These are phyloP conservation scores for Anastrepha ludens DNA, from an alignment of 1,140 invertebrate genomes.

Conservation along the genomic window DNA sequence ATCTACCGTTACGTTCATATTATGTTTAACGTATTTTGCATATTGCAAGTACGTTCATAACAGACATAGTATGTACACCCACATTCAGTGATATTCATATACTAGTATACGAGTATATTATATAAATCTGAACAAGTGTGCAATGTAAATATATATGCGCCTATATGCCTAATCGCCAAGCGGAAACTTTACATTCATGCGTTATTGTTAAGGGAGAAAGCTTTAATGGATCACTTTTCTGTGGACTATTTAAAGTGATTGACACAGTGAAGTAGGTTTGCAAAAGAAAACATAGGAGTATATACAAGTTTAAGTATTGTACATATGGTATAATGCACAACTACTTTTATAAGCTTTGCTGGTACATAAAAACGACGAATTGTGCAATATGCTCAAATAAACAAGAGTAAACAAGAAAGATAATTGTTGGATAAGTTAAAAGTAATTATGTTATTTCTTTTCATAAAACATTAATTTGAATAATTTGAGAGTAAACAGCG, in stretches of 20 bases:
- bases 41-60: neutral
- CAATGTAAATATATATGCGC: neutral
- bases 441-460: too few relatives aligned
- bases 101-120: too few relatives aligned
- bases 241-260: neutral
- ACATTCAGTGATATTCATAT: neutral
- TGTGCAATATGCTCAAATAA: too few relatives aligned
- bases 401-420: too few relatives aligned
- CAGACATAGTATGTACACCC: neutral
- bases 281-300: neutral
- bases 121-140: neutral
- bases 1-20: neutral
- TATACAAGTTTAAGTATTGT: too few relatives aligned
- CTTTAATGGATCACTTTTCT: slow-evolving; percentile 26
- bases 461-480: too few relatives aligned
- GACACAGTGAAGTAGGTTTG: neutral
- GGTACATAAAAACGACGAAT: too few relatives aligned
- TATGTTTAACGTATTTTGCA: neutral
- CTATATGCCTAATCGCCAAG: neutral
- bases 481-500: too few relatives aligned
- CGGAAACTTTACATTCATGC: neutral
- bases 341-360: too few relatives aligned
- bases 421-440: too few relatives aligned
- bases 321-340: too few relatives aligned
- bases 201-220: neutral